Evolutionary conservation across 2,113 vertebrate genomes (phyloP).

Genomic region (Porphyrio hochstetteri): DNA sequence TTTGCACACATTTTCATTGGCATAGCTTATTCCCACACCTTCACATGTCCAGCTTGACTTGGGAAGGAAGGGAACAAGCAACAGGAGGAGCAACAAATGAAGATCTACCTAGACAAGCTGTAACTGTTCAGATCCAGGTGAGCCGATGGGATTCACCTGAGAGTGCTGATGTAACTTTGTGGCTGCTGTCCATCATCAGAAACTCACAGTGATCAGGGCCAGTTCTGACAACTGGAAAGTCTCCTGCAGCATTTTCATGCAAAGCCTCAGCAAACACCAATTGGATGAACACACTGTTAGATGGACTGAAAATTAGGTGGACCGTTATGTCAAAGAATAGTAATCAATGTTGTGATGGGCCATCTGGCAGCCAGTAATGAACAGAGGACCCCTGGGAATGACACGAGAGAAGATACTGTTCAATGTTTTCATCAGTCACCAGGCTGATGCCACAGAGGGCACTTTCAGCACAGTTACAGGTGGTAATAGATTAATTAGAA

Average conservation of each 20-base stretch:
- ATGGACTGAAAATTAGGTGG: background rate
- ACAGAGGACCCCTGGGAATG: background rate
- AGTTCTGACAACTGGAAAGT: background rate
- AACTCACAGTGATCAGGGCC: background rate
- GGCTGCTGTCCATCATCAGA: background rate
- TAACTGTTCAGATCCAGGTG: background rate
- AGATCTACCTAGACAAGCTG: background rate
- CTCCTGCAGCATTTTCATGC: background rate
- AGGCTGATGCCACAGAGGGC: background rate
- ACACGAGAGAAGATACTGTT: background rate
- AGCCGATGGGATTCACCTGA: background rate
- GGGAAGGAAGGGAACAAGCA: background rate
- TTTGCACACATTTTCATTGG: background rate
- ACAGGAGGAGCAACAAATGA: background rate
- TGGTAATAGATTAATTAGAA: background rate
- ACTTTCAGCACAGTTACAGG: background rate
- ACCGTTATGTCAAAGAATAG: conserved; percentile 21
- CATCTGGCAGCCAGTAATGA: conserved; percentile 44
- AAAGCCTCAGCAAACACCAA: background rate
- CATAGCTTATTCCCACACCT: background rate
- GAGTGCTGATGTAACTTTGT: background rate
- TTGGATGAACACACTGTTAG: background rate
- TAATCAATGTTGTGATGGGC: background rate
- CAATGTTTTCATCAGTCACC: conserved; percentile 20
- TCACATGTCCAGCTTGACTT: background rate